Conservation (phyloP, 2,113 vertebrate species). For the Coturnix japonica region DNA sequence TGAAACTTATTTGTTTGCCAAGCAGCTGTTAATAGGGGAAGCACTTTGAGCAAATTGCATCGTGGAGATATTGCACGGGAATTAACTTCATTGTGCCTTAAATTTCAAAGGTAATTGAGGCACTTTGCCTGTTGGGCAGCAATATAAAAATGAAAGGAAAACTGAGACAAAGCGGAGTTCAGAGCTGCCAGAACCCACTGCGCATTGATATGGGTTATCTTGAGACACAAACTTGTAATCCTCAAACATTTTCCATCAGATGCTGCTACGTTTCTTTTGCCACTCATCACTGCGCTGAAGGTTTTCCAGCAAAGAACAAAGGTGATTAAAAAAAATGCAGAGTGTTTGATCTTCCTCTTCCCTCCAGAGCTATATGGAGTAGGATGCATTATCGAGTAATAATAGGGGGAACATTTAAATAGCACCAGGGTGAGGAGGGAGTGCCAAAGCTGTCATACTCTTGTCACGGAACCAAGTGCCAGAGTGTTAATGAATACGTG, state of each 20-base stretch:
- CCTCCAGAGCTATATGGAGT: conserved; percentile 1
- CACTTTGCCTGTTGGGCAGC: background rate
- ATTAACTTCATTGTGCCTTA: background rate
- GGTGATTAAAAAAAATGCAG: background rate
- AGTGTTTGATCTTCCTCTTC: background rate
- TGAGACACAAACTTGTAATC: conserved; percentile 20
- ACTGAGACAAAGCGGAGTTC: background rate
- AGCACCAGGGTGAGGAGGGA: background rate
- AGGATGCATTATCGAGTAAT: background rate
- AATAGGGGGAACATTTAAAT: conserved; percentile 5
- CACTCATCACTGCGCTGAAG: background rate
- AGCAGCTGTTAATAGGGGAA: conserved; percentile 3
- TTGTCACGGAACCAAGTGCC: background rate
- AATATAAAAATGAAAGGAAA: background rate
- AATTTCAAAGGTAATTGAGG: background rate
- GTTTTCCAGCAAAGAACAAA: background rate
- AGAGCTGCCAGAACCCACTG: background rate
- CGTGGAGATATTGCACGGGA: background rate
- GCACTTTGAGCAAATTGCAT: conserved; percentile 13
- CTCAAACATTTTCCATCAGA: conserved; percentile 6
- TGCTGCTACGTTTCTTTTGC: background rate
- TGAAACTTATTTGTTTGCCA: conserved; percentile 19
- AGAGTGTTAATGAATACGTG: background rate
- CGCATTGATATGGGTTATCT: background rate
- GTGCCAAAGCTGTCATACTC: conserved; percentile 1